Percentiles rank a stretch among this genome's conserved stretches.
Evolutionary conservation across 1,140 invertebrate genomes (phyloP).

Genomic region (Bombus cullumanus): DNA sequence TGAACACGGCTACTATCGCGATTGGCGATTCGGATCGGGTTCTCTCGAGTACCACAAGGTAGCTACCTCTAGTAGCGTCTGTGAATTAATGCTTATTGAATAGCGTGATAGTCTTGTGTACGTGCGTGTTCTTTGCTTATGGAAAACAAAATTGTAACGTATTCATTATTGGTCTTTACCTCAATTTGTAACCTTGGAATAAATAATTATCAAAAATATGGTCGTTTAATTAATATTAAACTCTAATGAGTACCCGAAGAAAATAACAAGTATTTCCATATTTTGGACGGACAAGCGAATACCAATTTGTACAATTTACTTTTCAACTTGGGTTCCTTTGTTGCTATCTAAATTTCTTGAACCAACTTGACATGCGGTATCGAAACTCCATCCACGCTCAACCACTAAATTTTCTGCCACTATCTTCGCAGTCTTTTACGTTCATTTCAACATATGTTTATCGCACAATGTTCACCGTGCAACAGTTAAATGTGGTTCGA

Average conservation of each 20-base stretch:
- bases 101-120: too few species aligned
- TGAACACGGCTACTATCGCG: constrained; percentile 7
- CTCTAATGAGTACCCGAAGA: too few species aligned
- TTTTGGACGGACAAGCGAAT: too few species aligned
- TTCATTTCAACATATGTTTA: constrained; percentile 1
- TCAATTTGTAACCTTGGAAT: too few species aligned
- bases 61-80: too few species aligned
- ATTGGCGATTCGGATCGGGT: neutral
- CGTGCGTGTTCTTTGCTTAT: too few species aligned
- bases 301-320: neutral
- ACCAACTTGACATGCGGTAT: neutral
- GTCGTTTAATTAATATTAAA: too few species aligned
- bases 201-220: too few species aligned
- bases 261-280: too few species aligned
- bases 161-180: too few species aligned
- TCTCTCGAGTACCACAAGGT: neutral
- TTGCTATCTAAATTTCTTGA: neutral
- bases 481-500: constrained; percentile 18
- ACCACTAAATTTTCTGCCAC: neutral
- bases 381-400: neutral
- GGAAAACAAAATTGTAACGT: too few species aligned
- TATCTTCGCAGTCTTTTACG: neutral
- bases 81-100: neutral
- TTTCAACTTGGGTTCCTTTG: too few species aligned
- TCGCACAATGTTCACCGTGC: neutral